These are phyloP conservation scores for Anoplius nigerrimus DNA, from an alignment of 2,888 invertebrate species.

Conservation along the genomic window DNA sequence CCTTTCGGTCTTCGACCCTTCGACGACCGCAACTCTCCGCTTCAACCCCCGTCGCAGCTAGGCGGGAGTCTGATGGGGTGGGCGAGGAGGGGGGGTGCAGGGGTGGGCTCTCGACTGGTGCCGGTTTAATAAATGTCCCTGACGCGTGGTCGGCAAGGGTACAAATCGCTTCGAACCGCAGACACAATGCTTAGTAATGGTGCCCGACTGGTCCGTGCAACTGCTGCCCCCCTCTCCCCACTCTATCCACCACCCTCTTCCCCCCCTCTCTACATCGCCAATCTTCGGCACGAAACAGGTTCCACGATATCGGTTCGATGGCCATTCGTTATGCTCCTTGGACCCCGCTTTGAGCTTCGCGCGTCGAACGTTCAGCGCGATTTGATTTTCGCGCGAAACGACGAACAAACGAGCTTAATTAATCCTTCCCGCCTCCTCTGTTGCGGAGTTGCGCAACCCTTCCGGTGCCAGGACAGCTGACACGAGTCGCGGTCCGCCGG, in stretches of 20 bases:
- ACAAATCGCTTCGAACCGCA: conserved; percentile 71
- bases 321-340: conserved; percentile 67
- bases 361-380: conserved; percentile 52
- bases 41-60: not conserved
- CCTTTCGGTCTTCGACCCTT: not conserved
- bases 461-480: conserved; percentile 35
- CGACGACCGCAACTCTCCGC: conserved; percentile 35
- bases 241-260: conserved; percentile 21
- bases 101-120: conserved; percentile 30
- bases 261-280: not conserved
- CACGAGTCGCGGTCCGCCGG: conserved; percentile 18
- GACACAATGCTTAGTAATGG: conserved; percentile 72
- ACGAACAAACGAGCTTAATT: conserved; percentile 71
- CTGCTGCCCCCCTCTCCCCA: conserved; percentile 22
- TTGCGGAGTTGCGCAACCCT: conserved; percentile 12
- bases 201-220: conserved; percentile 62
- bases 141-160: conserved; percentile 65
- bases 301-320: conserved; percentile 51
- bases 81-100: conserved; percentile 3
- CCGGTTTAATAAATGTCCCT: conserved; percentile 68
- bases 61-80: not conserved
- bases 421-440: conserved; percentile 54
- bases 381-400: conserved; percentile 65
- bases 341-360: conserved; percentile 16
- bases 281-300: conserved; percentile 37